phyloP scores from a whole-genome alignment of 1,140 invertebrate genomes.

The Matsumurasca onukii region DNA sequence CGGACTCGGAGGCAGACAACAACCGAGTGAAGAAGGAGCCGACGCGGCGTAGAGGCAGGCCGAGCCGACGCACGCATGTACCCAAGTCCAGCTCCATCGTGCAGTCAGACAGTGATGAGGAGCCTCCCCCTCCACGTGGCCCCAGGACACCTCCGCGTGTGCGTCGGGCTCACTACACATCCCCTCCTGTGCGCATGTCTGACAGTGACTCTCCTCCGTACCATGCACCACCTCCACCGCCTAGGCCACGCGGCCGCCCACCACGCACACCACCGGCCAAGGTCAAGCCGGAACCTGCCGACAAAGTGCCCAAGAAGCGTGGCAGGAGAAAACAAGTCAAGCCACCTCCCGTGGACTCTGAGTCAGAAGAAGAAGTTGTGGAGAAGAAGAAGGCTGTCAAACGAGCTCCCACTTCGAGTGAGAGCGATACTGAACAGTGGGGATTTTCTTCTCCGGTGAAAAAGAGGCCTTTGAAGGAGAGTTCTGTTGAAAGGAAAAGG shows the following conservation, averaged over 20 bases:
- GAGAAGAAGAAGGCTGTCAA: conserved; percentile 32
- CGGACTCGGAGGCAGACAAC: conserved; percentile 39
- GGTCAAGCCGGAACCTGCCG: background rate
- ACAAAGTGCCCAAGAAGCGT: conserved; percentile 30
- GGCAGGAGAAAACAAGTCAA: conserved; percentile 34
- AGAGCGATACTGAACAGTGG: conserved; percentile 33
- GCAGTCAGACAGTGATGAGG: conserved; percentile 29
- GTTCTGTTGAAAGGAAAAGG: conserved; percentile 34
- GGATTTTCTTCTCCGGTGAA: conserved; percentile 23
- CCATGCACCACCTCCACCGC: conserved; percentile 11
- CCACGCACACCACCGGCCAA: conserved; percentile 6
- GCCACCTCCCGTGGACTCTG: conserved; percentile 34
- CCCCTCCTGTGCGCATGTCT: background rate
- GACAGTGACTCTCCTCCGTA: conserved; percentile 29
- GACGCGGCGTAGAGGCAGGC: conserved; percentile 2
- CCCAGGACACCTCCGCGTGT: conserved; percentile 13
- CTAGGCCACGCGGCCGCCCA: background rate
- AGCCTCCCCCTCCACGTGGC: conserved; percentile 13
- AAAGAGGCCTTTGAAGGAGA: conserved; percentile 32
- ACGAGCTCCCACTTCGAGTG: conserved; percentile 28
- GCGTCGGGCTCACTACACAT: background rate
- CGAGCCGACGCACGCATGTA: background rate
- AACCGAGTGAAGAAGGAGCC: conserved; percentile 24
- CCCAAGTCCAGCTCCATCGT: background rate
- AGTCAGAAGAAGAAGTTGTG: conserved; percentile 40